Evolutionary conservation across 2,113 vertebrate species (phyloP).

Genomic region (Ondatra zibethicus): DNA sequence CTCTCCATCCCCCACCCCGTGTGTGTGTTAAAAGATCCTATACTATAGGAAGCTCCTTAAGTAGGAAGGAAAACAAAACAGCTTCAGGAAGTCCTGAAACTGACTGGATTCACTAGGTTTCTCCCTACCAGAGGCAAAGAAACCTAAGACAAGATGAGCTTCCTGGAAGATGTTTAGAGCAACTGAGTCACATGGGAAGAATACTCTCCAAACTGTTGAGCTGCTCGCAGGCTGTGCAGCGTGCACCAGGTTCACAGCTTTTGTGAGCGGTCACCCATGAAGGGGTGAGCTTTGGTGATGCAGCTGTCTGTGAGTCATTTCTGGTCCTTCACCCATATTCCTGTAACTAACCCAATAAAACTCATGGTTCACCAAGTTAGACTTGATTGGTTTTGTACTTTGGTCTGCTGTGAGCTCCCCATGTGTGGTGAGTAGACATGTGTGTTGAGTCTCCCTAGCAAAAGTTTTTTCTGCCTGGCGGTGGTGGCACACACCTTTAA

Average conservation of each 20-base stretch:
- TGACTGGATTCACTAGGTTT: neutral
- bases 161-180: neutral
- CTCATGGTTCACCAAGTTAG: neutral
- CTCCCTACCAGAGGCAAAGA: neutral
- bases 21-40: neutral
- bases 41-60: neutral
- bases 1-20: no score
- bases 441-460: neutral
- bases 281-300: neutral
- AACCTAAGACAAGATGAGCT: neutral
- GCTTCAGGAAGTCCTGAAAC: neutral
- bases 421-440: neutral
- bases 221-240: neutral
- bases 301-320: neutral
- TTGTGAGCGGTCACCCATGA: neutral
- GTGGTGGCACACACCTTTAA: no score
- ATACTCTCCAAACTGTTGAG: neutral
- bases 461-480: neutral
- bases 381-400: neutral
- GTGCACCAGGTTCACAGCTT: neutral
- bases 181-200: neutral
- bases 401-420: neutral
- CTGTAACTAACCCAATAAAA: neutral
- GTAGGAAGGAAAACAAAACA: neutral
- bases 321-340: neutral